Evolutionary conservation across 1,140 invertebrate species (phyloP), one percentile per base, ranked within the genome.

Genomic region (Lepidurus packardi): DNA sequence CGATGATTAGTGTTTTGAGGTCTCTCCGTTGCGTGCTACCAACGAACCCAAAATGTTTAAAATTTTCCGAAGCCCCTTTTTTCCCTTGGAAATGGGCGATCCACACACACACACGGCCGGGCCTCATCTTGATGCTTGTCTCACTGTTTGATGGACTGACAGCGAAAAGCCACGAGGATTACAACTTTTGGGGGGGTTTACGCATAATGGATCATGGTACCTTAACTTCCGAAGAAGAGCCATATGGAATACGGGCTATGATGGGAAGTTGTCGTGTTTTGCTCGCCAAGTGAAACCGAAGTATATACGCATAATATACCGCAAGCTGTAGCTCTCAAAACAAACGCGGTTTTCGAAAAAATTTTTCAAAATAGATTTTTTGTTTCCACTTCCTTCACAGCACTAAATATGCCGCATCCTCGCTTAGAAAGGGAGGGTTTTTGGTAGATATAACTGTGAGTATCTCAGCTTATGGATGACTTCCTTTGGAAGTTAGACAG

Each of bases 161-260:
- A 65, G 53, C 53, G 53, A 13, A 34, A 34, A 21, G 53, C 53
- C 53, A 65, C 7, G 53, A 65, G 53, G 53, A 65, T 65, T 65
- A 65, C 53, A 65, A 65, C 53, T n/a, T 65, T 65, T n/a, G n/a
- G 16, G 53, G 53, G 53, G 53, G 16, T 65, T 13, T n/a, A 65
- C 53, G 53, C 53, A 65, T 65, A 65, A 65, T 65, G 53, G 53
- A 65, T 65, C 53, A 21, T 65, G 53, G 16, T 34, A n/a, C 53
- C 53, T 65, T 65, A 65, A 21, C 53, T n/a, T 65, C 53, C 53
- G 21, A 65, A 65, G 34, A 13, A 65, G 53, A 65, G 53, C 53
- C 53, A 65, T 65, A 65, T 65, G 53, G 53, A 65, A 65, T 65
- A 65, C 53, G 53, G 45, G 53, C 21, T n/a, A 16, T 65, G 53